Evolutionary conservation across 1,140 invertebrate genomes (phyloP).

Genomic region (Vollenhovia emeryi): DNA sequence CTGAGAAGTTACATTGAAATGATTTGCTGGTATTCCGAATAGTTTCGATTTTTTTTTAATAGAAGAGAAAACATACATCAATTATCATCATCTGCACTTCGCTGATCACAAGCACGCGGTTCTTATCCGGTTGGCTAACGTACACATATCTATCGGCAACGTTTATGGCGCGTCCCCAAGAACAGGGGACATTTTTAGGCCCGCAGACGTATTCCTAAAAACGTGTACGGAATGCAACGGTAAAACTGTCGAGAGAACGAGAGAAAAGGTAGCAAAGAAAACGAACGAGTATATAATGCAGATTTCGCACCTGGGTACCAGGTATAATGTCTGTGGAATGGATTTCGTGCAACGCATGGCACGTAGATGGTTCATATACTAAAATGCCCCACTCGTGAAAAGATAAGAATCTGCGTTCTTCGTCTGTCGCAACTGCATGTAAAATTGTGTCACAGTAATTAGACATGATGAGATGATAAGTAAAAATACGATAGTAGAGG

Average conservation of each 20-base stretch:
- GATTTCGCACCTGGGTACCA: conserved; percentile 88
- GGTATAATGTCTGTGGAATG: conserved; percentile 91
- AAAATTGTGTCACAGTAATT: conserved; percentile 66
- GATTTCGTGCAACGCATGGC: conserved; percentile 90
- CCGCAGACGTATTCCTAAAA: conserved; percentile 90
- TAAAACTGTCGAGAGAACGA: neutral
- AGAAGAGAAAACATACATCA: conserved; percentile 85
- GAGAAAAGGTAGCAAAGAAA: neutral
- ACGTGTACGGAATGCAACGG: neutral
- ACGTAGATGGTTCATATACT: conserved; percentile 91
- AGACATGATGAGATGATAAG: neutral
- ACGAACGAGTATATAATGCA: neutral
- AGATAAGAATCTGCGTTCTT: conserved; percentile 90
- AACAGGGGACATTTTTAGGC: conserved; percentile 88
- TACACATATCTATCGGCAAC: conserved; percentile 92
- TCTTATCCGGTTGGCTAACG: conserved; percentile 90
- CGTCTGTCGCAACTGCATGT: conserved; percentile 86
- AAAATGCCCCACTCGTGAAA: conserved; percentile 93
- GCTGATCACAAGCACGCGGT: conserved; percentile 90
- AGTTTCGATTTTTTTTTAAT: no score
- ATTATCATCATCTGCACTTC: conserved; percentile 91
- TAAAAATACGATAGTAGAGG: neutral
- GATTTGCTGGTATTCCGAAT: neutral
- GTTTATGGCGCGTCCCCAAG: conserved; percentile 91
- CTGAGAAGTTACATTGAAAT: conserved; percentile 78